Conservation (phyloP, 2,113 vertebrate species). For the Odobenus rosmarus region DNA sequence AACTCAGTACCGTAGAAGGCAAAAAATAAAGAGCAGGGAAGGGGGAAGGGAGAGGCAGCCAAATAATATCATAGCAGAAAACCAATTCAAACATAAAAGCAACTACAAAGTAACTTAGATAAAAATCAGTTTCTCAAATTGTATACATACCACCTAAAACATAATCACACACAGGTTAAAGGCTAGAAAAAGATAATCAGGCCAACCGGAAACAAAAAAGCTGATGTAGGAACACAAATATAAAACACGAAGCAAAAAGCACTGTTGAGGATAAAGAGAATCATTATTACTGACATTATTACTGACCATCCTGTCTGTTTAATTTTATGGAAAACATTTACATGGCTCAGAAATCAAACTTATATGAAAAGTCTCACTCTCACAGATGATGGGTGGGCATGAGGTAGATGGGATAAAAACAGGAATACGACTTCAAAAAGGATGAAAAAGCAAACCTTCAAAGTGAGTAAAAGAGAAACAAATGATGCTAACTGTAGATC, state of each 20-base stretch:
- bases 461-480: not conserved
- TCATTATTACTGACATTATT: not conserved
- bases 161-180: not conserved
- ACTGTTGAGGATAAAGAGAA: not conserved
- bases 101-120: not conserved
- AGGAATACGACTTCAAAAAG: not conserved
- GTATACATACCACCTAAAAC: not conserved
- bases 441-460: constrained; percentile 13
- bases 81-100: not conserved
- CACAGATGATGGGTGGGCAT: not conserved
- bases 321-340: not conserved
- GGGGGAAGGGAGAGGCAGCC: not conserved
- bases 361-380: not conserved
- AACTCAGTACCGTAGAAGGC: not conserved
- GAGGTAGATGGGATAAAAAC: not conserved
- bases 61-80: constrained; percentile 8
- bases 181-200: not conserved
- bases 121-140: constrained; percentile 14
- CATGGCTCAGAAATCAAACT: not conserved
- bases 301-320: not conserved
- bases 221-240: not conserved
- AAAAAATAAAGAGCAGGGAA: not conserved
- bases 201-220: constrained; percentile 11
- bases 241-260: not conserved
- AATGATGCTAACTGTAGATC: not conserved